Conservation (phyloP, 2,113 vertebrate genomes). For the Hippocampus zosterae region DNA sequence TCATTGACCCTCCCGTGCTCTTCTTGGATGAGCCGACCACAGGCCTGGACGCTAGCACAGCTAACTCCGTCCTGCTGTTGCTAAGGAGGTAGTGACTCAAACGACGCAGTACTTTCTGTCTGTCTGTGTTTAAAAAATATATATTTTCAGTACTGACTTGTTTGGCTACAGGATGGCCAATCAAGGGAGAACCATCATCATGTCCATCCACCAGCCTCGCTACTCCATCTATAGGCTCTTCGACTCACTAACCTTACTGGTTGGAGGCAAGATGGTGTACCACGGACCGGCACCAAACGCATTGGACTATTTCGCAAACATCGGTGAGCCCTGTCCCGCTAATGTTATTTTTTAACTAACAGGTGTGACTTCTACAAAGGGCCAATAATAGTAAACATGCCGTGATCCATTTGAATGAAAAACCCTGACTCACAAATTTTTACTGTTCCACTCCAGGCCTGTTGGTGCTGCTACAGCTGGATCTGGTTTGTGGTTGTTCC, state of each 20-base stretch:
- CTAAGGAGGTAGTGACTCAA: slow-evolving; percentile 80
- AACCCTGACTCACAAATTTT: too few species aligned
- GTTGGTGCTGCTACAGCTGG: too few species aligned
- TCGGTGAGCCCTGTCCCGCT: slow-evolving; percentile 64
- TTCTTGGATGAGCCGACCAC: slow-evolving; percentile 96
- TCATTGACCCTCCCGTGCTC: slow-evolving; percentile 84
- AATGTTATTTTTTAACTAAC: not conserved
- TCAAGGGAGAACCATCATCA: slow-evolving; percentile 84
- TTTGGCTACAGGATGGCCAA: slow-evolving; percentile 77
- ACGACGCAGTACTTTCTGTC: too few species aligned
- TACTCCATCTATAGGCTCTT: slow-evolving; percentile 96
- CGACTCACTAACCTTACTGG: slow-evolving; percentile 83
- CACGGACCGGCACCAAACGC: slow-evolving; percentile 79
- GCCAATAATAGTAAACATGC: too few species aligned
- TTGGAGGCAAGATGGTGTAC: slow-evolving; percentile 80
- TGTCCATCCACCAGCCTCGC: slow-evolving; percentile 94
- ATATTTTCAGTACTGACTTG: not conserved
- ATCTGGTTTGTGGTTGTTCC: too few species aligned
- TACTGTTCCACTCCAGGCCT: too few species aligned
- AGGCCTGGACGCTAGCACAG: slow-evolving; percentile 90
- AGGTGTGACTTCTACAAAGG: not conserved
- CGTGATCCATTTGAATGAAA: too few species aligned
- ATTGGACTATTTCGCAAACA: slow-evolving; percentile 78
- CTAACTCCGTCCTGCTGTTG: slow-evolving; percentile 85
- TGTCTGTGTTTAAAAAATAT: not conserved